phyloP scores from a whole-genome alignment of 2,888 invertebrate genomes.

The Lingula anatina region DNA sequence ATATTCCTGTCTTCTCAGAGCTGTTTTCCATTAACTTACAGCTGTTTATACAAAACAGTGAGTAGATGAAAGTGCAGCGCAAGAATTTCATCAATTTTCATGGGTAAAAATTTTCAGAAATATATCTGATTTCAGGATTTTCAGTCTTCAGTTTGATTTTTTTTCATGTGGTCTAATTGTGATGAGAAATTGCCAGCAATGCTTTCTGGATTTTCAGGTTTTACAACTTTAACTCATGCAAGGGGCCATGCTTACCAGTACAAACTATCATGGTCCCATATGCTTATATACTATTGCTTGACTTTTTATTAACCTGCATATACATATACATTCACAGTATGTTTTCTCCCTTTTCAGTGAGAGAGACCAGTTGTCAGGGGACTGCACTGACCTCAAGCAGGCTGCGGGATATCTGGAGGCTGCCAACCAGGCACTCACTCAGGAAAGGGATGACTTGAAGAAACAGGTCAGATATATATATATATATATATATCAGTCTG shows the following conservation, averaged over 20 bases:
- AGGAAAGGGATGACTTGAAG: slow-evolving; percentile 43
- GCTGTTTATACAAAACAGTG: not conserved
- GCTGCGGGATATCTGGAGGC: slow-evolving; percentile 36
- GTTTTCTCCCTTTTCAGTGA: slow-evolving; percentile 25
- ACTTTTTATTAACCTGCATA: not conserved
- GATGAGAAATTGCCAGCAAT: too few relatives aligned
- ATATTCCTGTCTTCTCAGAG: not conserved
- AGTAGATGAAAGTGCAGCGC: not conserved
- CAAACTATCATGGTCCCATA: too few relatives aligned
- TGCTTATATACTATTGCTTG: too few relatives aligned
- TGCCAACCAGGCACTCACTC: slow-evolving; percentile 26
- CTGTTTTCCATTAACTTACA: not conserved
- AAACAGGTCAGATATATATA: slow-evolving; percentile 28
- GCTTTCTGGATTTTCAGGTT: too few relatives aligned
- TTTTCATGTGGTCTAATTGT: too few relatives aligned
- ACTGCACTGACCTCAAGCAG: slow-evolving; percentile 35
- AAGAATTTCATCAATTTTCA: too few relatives aligned
- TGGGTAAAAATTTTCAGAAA: too few relatives aligned
- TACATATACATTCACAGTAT: not conserved
- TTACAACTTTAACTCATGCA: too few relatives aligned
- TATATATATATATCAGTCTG: not conserved
- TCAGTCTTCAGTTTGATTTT: too few relatives aligned
- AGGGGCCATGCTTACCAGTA: too few relatives aligned
- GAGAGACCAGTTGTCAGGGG: slow-evolving; percentile 38
- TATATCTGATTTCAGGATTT: too few relatives aligned